Base-by-base conservation (phyloP, 1,140 invertebrate species). In the Atta texana region DNA sequence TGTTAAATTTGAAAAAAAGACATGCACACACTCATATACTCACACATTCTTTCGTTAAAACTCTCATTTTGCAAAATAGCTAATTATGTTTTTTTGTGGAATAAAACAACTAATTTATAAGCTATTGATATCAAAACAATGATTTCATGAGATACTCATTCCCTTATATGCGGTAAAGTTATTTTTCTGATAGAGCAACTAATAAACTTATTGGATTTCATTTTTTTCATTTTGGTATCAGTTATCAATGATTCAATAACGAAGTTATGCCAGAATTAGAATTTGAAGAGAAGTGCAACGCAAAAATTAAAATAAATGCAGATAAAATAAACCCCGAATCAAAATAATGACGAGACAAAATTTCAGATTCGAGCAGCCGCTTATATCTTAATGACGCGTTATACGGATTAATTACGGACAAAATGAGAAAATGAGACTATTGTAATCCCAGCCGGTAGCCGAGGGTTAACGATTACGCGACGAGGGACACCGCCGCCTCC, bases 391-490 rank as follows among this genome's bases (percentile, higher is more conserved):
- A 74, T 59, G 68, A 44, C 21, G 53, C 68, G 66, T 71, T 44
- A 81, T 53, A 28, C 51, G n/a, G 14, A 39, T 51, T 55, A n/a
- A 61, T 82, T 72, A 31, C 34, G 39, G 53, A 68, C 53, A 34
- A 49, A 61, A 74, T 7, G 18, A 51, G 57, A 51, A 82, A 24
- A 39, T n/a, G 68, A 31, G n/a, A 39, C 16, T 14, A 31, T 24
- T 69, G 68, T 59, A 82, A 74, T 63, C 69, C 14, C 39, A 57
- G 49, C 69, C 24, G 55, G 18, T 39, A 28, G 24, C 18, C 66
- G 53, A 82, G 55, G 55, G 80, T 82, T 82, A 74, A 82, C 69
- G 80, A 75, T 39, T 84, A 75, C 69, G 69, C 44, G 80, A 75
- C 68, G 34, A 61, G 80, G 8, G 51, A 74, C 55, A 34, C 12